These are phyloP conservation scores for Luscinia megarhynchos DNA, from an alignment of 2,797 vertebrate genomes.

Conservation along the genomic window DNA sequence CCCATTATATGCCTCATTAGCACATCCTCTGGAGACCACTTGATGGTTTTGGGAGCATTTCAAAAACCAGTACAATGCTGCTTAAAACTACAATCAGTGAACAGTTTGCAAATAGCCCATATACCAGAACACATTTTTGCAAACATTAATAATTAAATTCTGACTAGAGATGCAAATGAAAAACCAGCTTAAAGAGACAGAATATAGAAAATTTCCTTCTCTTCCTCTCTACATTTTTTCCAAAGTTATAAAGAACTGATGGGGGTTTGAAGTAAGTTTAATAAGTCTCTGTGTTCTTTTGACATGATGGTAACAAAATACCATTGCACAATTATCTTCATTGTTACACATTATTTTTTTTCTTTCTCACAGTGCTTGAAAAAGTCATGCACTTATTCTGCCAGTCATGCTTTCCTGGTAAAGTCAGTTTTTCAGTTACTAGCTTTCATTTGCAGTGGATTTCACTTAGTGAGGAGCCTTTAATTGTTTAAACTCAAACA, in stretches of 20 bases:
- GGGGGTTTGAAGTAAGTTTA: neutral
- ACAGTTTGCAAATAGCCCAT: conserved; percentile 1
- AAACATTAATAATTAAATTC: neutral
- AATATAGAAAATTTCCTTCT: neutral
- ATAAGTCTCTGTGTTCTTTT: neutral
- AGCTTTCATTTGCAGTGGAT: neutral
- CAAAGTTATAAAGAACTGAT: neutral
- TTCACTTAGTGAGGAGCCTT: neutral
- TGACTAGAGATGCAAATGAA: neutral
- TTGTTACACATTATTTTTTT: neutral
- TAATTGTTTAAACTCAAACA: conserved; percentile 17
- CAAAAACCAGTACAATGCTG: neutral
- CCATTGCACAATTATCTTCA: neutral
- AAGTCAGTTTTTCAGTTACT: neutral
- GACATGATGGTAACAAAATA: neutral
- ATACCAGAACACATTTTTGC: neutral
- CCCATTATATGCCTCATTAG: neutral
- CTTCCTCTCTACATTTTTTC: neutral
- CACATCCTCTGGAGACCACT: neutral
- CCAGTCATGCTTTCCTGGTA: neutral
- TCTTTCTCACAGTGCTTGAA: neutral
- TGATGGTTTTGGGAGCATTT: neutral
- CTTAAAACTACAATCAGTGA: neutral
- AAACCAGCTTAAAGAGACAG: neutral
- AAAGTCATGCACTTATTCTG: neutral